phyloP scores from a whole-genome alignment of 2,797 vertebrate species.

The Fistularia tabacaria region DNA sequence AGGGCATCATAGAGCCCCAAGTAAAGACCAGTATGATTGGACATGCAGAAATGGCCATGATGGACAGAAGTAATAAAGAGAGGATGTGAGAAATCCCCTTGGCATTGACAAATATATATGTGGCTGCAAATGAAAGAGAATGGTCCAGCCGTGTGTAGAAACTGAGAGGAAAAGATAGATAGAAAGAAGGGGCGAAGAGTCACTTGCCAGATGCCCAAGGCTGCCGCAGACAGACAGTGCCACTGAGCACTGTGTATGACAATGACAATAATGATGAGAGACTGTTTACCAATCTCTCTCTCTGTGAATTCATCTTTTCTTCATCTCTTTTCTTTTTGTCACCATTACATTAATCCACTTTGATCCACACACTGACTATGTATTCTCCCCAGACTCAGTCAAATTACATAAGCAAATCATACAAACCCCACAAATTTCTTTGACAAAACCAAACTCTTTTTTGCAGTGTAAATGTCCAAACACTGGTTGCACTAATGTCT shows the following conservation, averaged over 20 bases:
- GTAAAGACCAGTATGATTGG: slow-evolving; percentile 43
- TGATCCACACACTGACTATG: too few relatives aligned
- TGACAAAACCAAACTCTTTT: too few relatives aligned
- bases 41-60: slow-evolving; percentile 40
- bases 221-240: slow-evolving; percentile 55
- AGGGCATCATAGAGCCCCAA: slow-evolving; percentile 38
- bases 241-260: slow-evolving; percentile 57
- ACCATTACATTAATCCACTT: slow-evolving; percentile 40
- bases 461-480: too few relatives aligned
- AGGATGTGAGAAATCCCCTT: slow-evolving; percentile 43
- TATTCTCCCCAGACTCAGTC: too few relatives aligned
- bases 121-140: slow-evolving; percentile 9
- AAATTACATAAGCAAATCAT: too few relatives aligned
- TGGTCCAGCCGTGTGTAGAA: slow-evolving; percentile 22
- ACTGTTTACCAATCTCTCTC: slow-evolving; percentile 24
- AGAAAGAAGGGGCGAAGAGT: slow-evolving; percentile 43
- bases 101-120: slow-evolving; percentile 33
- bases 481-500: too few relatives aligned
- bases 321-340: slow-evolving; percentile 15
- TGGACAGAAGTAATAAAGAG: slow-evolving; percentile 31
- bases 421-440: too few relatives aligned
- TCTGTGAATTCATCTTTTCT: slow-evolving; percentile 28
- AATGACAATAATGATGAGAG: slow-evolving; percentile 63
- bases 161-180: slow-evolving; percentile 27
- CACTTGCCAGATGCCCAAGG: slow-evolving; percentile 55